Evolutionary conservation across 2,113 vertebrate genomes (phyloP).

Genomic region (Barnardius zonarius): DNA sequence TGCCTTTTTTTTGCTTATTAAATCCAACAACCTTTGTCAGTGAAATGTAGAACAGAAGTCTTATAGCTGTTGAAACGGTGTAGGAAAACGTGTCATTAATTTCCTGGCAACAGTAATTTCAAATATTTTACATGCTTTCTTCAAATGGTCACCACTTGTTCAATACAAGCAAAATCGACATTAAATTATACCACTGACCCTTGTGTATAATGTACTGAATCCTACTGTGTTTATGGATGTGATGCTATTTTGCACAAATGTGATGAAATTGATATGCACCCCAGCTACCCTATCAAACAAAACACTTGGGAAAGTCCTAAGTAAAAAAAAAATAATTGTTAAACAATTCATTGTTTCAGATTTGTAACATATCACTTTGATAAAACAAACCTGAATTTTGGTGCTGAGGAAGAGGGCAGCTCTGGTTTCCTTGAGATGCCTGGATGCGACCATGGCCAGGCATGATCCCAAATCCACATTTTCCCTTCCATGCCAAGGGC

Average conservation of each 20-base stretch:
- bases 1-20: background rate
- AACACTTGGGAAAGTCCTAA: rapidly evolving
- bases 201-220: rapidly evolving
- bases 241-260: rapidly evolving
- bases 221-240: background rate
- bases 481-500: background rate
- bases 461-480: background rate
- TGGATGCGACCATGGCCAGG: rapidly evolving
- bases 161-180: background rate
- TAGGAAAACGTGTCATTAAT: background rate
- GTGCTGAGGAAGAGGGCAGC: background rate
- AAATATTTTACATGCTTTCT: background rate
- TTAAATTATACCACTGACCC: background rate
- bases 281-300: rapidly evolving
- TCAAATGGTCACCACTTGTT: background rate
- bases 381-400: rapidly evolving
- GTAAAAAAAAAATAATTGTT: rapidly evolving
- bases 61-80: rapidly evolving
- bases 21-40: background rate
- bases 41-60: background rate
- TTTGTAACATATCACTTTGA: background rate
- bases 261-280: rapidly evolving
- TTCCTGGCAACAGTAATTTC: background rate
- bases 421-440: rapidly evolving
- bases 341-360: background rate